Conservation (phyloP, 2,797 vertebrate genomes). For the Lacerta agilis region DNA sequence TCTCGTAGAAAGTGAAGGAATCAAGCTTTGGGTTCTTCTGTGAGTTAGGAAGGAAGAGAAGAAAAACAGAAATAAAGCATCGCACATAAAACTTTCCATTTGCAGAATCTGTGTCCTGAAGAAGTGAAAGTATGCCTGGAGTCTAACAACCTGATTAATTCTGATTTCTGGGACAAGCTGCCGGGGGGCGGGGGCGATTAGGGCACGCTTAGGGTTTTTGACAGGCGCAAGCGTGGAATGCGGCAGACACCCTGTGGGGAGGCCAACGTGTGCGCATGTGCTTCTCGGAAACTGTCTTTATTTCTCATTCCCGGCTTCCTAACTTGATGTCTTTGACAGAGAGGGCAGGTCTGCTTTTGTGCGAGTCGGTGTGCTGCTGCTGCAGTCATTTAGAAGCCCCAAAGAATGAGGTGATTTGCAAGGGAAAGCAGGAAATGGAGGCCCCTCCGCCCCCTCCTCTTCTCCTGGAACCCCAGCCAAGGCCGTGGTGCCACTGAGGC, state of each 20-base stretch:
- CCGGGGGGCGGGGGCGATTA: background rate
- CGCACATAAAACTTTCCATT: slow-evolving; percentile 5
- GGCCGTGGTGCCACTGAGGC: slow-evolving; percentile 6
- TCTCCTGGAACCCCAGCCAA: background rate
- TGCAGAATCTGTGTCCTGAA: background rate
- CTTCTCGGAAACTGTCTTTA: slow-evolving; percentile 26
- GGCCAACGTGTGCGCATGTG: background rate
- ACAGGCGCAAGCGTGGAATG: background rate
- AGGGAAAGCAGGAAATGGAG: background rate
- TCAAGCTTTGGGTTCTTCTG: background rate
- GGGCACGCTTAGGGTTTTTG: background rate
- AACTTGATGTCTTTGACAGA: slow-evolving; percentile 17
- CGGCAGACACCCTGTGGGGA: slow-evolving; percentile 22
- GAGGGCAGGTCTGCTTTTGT: slow-evolving; percentile 8
- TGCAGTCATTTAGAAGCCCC: background rate
- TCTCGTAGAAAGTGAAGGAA: background rate
- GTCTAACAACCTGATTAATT: slow-evolving; percentile 41
- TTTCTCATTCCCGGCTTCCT: background rate
- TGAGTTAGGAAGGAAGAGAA: background rate
- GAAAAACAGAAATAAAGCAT: background rate
- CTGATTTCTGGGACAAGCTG: slow-evolving; percentile 20
- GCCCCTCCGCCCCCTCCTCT: background rate
- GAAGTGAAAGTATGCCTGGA: slow-evolving; percentile 32
- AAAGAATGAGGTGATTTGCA: slow-evolving; percentile 14
- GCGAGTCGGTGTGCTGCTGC: background rate